Conservation (phyloP, 2,888 invertebrate genomes). For the Synergus umbraculus region DNA sequence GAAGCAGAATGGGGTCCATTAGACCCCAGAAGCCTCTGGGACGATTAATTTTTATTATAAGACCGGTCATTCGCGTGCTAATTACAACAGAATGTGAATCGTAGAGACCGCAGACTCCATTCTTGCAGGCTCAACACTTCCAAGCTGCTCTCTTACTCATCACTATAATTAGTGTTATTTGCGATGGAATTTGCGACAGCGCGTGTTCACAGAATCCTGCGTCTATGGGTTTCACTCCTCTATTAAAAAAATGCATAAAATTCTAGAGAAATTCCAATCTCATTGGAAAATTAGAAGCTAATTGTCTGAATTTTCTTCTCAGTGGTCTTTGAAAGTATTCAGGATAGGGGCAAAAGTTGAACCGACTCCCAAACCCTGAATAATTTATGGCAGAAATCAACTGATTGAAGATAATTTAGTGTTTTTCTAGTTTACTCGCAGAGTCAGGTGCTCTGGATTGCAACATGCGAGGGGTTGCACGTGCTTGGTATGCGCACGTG, state of each 20-base stretch:
- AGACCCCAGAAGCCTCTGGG: slow-evolving; percentile 41
- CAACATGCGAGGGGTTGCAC: slow-evolving; percentile 43
- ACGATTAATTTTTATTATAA: slow-evolving; percentile 67
- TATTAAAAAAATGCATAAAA: not conserved
- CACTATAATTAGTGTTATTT: slow-evolving; percentile 15
- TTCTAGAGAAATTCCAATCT: not conserved
- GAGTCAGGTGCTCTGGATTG: slow-evolving; percentile 44
- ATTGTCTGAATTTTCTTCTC: not conserved
- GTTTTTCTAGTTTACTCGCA: not conserved
- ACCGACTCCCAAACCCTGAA: not conserved
- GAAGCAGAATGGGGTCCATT: not conserved
- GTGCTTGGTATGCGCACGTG: slow-evolving; percentile 67
- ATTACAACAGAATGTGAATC: slow-evolving; percentile 63
- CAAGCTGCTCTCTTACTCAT: slow-evolving; percentile 11
- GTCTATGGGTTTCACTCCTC: not conserved
- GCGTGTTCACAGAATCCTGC: not conserved
- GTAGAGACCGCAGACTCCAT: slow-evolving; percentile 10
- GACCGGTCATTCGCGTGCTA: slow-evolving; percentile 62
- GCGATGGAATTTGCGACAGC: slow-evolving; percentile 12
- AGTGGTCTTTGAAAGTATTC: no score
- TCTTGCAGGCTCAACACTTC: slow-evolving; percentile 12
- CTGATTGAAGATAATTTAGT: not conserved
- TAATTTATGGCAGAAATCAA: not conserved
- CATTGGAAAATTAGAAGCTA: not conserved
- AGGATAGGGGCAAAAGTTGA: not conserved